These are phyloP conservation scores for Dendronephthya gigantea DNA, from an alignment of 64 coral and sea anemone genomes.

Conservation along the genomic window DNA sequence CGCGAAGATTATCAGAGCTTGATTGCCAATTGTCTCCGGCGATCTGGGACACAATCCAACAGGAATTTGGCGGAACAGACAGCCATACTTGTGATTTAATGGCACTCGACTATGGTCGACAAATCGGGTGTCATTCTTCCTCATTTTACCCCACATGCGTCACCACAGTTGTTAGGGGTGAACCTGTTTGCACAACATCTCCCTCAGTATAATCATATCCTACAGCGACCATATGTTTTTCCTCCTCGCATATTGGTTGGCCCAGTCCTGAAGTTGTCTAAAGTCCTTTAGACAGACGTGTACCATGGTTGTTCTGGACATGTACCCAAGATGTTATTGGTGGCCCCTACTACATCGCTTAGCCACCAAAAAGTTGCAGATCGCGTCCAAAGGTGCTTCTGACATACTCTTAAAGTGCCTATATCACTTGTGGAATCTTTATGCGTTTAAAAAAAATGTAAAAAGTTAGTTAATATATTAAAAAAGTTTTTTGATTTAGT, in stretches of 20 bases:
- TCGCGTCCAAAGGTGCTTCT: too few species aligned
- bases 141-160: background rate
- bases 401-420: too few species aligned
- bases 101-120: background rate
- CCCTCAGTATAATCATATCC: background rate
- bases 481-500: too few species aligned
- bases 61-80: background rate
- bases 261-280: background rate
- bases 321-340: background rate
- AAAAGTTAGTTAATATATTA: too few species aligned
- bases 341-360: background rate
- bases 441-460: too few species aligned
- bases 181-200: conserved; percentile 24
- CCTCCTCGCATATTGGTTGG: background rate
- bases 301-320: conserved; percentile 9
- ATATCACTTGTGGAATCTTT: too few species aligned
- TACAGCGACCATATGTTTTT: conserved; percentile 30
- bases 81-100: conserved; percentile 31
- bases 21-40: conserved; percentile 3
- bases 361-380: too few species aligned
- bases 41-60: conserved; percentile 22
- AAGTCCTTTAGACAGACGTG: background rate
- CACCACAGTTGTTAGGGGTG: background rate
- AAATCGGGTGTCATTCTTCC: background rate
- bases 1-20: background rate